Percentiles rank a stretch among this genome's conserved stretches.
phyloP scores from a whole-genome alignment of 2,113 vertebrate genomes.

The Ceyx cyanopectus region DNA sequence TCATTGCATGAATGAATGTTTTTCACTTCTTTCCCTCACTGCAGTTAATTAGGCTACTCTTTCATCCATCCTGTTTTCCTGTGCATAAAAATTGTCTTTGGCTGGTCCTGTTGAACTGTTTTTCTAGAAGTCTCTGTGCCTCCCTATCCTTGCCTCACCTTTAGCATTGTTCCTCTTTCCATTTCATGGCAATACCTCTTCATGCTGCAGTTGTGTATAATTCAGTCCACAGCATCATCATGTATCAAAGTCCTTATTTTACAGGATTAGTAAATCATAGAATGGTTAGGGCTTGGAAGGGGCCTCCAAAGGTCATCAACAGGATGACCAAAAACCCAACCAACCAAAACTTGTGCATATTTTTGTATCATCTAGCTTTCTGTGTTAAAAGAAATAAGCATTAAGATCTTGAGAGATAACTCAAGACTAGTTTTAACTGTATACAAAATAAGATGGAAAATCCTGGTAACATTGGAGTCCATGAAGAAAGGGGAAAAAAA shows the following conservation, averaged over 20 bases:
- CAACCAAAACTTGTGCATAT: neutral
- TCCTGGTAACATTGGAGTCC: neutral
- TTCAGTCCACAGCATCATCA: neutral
- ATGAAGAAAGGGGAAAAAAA: neutral
- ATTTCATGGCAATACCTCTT: neutral
- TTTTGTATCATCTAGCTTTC: neutral
- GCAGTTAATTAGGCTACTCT: neutral
- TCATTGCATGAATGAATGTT: accelerated
- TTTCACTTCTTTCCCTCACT: neutral
- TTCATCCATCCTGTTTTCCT: neutral
- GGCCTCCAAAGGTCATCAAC: too few species aligned
- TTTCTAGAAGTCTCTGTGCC: neutral
- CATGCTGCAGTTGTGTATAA: neutral
- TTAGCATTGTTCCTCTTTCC: neutral
- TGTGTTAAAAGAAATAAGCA: neutral
- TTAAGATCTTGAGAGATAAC: neutral
- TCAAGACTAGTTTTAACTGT: neutral
- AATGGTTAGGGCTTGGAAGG: too few species aligned
- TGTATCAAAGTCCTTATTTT: neutral
- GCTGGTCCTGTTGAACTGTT: neutral
- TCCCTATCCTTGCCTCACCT: neutral
- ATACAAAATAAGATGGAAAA: neutral
- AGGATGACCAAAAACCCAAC: too few species aligned
- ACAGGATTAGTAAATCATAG: neutral
- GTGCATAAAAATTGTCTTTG: neutral